Conservation (phyloP, 2,888 invertebrate species). For the Luffia ferchaultella region DNA sequence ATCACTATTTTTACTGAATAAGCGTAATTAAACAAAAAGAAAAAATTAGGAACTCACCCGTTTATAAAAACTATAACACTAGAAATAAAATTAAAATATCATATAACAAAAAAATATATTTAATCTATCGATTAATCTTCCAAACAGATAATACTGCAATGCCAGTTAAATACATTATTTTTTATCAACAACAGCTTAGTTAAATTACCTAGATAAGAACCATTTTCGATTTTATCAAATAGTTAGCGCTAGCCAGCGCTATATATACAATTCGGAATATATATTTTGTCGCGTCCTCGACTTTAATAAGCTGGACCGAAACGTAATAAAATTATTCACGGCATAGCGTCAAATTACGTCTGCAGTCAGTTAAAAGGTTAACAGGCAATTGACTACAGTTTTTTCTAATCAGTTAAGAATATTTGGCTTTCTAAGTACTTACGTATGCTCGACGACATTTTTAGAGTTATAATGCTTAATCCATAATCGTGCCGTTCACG, state of each 20-base stretch:
- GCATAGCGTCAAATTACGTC: slow-evolving; percentile 64
- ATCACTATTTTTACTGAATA: no score
- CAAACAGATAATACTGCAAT: neutral
- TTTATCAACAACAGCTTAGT: neutral
- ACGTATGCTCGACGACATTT: neutral
- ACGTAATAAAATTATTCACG: slow-evolving; percentile 64
- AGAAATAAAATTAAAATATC: neutral
- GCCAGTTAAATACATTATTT: neutral
- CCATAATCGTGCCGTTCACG: slow-evolving; percentile 64
- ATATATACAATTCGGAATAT: neutral
- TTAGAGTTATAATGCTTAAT: slow-evolving; percentile 46
- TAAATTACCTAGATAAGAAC: neutral
- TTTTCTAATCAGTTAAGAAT: slow-evolving; percentile 66
- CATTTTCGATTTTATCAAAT: neutral
- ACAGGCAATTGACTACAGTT: slow-evolving; percentile 66
- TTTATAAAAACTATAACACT: no score
- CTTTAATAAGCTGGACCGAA: slow-evolving; percentile 25
- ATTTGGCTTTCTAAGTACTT: slow-evolving; percentile 34
- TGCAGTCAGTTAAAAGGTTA: slow-evolving; percentile 68
- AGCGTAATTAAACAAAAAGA: no score
- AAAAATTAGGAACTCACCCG: no score
- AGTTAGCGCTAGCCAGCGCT: slow-evolving; percentile 4
- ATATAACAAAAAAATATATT: neutral
- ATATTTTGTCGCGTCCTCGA: neutral
- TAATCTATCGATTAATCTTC: no score